Conservation (phyloP, 2,113 vertebrate genomes). For the Felis catus region DNA sequence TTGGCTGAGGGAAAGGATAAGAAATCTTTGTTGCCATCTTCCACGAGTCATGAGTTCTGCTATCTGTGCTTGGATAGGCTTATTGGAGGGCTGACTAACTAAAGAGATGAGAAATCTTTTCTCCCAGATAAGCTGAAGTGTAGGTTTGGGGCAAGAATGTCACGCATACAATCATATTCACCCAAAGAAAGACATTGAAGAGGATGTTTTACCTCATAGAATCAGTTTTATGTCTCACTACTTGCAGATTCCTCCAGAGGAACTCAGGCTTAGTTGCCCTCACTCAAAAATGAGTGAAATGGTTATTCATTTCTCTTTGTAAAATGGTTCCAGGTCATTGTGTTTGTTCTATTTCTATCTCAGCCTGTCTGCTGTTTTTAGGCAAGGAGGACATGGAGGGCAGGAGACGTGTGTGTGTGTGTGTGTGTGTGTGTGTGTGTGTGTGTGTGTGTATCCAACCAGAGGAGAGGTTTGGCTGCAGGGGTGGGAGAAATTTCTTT, state of each 20-base stretch:
- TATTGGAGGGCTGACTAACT: not conserved
- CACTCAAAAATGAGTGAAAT: not conserved
- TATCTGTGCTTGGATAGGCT: slow-evolving; percentile 7
- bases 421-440: not conserved
- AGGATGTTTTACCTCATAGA: not conserved
- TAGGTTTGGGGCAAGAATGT: not conserved
- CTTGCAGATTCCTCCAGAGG: not conserved
- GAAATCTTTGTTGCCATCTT: slow-evolving; percentile 3
- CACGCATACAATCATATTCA: not conserved
- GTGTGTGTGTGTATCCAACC: not conserved
- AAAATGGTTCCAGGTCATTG: not conserved
- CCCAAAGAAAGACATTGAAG: not conserved
- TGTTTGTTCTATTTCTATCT: not conserved
- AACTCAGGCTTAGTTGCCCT: not conserved
- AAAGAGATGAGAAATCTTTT: slow-evolving; percentile 2
- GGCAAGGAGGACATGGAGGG: not conserved
- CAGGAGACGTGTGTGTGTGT: not conserved
- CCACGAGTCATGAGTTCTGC: slow-evolving; percentile 13
- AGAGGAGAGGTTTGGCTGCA: slow-evolving; percentile 36
- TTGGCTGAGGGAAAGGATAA: not conserved
- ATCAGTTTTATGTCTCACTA: not conserved
- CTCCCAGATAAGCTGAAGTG: not conserved
- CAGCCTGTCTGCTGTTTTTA: slow-evolving; percentile 6
- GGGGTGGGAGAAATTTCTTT: slow-evolving; percentile 44
- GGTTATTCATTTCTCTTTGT: not conserved